Evolutionary conservation across 2,888 invertebrate species (phyloP), one percentile per base, ranked within the genome.

Genomic region (Tineola bisselliella): DNA sequence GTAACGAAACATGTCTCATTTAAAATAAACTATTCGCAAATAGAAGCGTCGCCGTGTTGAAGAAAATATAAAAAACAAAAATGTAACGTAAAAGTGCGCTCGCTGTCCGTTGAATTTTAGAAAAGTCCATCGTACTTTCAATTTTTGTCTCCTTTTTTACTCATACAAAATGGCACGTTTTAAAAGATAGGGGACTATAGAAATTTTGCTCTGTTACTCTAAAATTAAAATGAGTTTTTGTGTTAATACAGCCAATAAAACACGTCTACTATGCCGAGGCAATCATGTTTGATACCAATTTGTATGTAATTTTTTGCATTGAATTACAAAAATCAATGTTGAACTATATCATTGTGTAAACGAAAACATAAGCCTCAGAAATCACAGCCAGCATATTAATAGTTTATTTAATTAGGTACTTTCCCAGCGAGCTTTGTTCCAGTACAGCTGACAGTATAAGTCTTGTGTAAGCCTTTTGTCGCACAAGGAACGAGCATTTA

Each of bases 131-230:
- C 58, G 58, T 25, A 33, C 15, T 33, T 25, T 10, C n/a, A 18
- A 12, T 56, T 56, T 12, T 25, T 25, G 6, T 25, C 17, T 56
- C 58, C 13, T 58, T 58, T 58, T 33, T 58, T 15, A 19, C 58
- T 58, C 56, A n/a, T 18, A 17, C 33, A 58, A 58, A 58, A 58
- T 58, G 19, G 33, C 15, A 33, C 58, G 33, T 58, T 58, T 58
- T 33, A 58, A 25, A 58, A 58, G 58, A 58, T 58, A 33, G 33
- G 48, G 3, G 6, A 12, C 6, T 38, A 10, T 38, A 38, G 38
- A 38, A 38, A 38, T 38, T 38, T 38, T 10, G n/a, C 38, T 38
- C 10, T 25, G 6, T 25, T 25, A 25, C 25, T 25, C 4, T 6
- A 4, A 25, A 25, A 25, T 25, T n/a, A n/a, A 25, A 6, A 25